phyloP scores from a whole-genome alignment of 2,888 invertebrate species.

The Eulithis testata region DNA sequence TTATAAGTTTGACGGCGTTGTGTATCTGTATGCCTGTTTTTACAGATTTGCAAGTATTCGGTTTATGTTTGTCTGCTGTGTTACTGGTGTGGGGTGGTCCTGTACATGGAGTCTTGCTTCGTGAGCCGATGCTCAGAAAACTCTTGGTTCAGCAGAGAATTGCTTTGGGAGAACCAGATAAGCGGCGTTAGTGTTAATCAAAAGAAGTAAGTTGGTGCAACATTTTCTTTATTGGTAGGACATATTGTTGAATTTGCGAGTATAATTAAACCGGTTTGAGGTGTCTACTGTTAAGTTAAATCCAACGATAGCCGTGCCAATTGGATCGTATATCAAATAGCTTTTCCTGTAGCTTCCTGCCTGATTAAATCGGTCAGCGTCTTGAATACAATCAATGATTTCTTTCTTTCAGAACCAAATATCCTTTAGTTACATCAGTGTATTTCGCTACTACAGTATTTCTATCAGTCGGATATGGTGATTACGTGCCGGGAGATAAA shows the following conservation, averaged over 20 bases:
- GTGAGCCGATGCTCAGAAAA: slow-evolving; percentile 73
- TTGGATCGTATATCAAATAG: too few species aligned
- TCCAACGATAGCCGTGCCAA: too few species aligned
- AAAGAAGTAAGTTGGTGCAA: slow-evolving; percentile 50
- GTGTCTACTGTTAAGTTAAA: too few species aligned
- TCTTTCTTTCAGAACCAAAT: slow-evolving; percentile 57
- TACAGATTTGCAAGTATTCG: slow-evolving; percentile 74
- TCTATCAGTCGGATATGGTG: slow-evolving; percentile 78
- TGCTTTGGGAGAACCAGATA: slow-evolving; percentile 57
- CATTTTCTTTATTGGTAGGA: neutral
- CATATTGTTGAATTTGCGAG: neutral
- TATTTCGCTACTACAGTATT: slow-evolving; percentile 77
- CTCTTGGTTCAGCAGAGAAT: slow-evolving; percentile 77
- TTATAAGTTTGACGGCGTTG: too few species aligned
- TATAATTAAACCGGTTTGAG: neutral
- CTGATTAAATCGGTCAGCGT: neutral
- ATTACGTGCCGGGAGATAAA: slow-evolving; percentile 73
- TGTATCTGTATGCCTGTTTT: slow-evolving; percentile 12
- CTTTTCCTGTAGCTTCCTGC: too few species aligned
- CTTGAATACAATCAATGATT: neutral
- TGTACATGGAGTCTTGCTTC: slow-evolving; percentile 81
- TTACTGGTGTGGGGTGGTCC: slow-evolving; percentile 81
- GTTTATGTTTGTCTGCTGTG: slow-evolving; percentile 73
- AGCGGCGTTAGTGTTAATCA: slow-evolving; percentile 31
- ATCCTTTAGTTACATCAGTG: slow-evolving; percentile 68